Evolutionary conservation across 1,140 invertebrate genomes (phyloP).

Genomic region (Scaptomyza graminum): DNA sequence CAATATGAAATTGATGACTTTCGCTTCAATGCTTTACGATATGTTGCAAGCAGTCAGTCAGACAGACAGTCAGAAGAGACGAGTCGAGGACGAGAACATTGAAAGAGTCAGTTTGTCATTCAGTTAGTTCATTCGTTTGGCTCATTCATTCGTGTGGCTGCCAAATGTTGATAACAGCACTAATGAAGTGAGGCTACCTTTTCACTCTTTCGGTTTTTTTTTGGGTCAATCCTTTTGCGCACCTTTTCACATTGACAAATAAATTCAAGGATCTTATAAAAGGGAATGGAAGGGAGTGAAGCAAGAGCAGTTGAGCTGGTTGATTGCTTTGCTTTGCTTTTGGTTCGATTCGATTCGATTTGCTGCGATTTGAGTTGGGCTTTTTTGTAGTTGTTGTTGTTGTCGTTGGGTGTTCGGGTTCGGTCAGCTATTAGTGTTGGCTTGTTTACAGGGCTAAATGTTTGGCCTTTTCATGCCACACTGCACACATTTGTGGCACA

Average conservation of each 20-base stretch:
- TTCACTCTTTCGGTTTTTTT: constrained; percentile 28
- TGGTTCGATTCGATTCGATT: constrained; percentile 15
- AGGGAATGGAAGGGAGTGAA: too few relatives aligned
- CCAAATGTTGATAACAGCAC: constrained; percentile 77
- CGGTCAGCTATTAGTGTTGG: constrained; percentile 69
- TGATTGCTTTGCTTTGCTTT: constrained; percentile 64
- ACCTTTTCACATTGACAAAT: constrained; percentile 80
- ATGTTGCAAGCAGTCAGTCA: constrained; percentile 60
- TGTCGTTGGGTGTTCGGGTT: constrained; percentile 9
- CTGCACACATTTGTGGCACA: constrained; percentile 78
- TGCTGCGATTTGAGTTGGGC: background rate
- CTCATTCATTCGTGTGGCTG: constrained; percentile 65
- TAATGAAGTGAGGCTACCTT: constrained; percentile 77
- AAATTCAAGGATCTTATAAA: constrained; percentile 44
- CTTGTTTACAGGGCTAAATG: constrained; percentile 67
- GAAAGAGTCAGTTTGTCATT: constrained; percentile 30
- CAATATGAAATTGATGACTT: constrained; percentile 83
- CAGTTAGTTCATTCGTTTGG: constrained; percentile 43
- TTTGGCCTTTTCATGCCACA: constrained; percentile 75
- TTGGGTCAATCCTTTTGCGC: constrained; percentile 57
- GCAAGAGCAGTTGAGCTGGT: constrained; percentile 53
- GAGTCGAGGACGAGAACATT: constrained; percentile 10
- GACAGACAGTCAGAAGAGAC: constrained; percentile 35
- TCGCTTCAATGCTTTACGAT: constrained; percentile 76
- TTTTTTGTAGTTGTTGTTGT: constrained; percentile 2